Percentiles rank a stretch among this genome's conserved stretches.
phyloP scores from a whole-genome alignment of 2,113 vertebrate genomes.

The Choloepus hoffmanni region DNA sequence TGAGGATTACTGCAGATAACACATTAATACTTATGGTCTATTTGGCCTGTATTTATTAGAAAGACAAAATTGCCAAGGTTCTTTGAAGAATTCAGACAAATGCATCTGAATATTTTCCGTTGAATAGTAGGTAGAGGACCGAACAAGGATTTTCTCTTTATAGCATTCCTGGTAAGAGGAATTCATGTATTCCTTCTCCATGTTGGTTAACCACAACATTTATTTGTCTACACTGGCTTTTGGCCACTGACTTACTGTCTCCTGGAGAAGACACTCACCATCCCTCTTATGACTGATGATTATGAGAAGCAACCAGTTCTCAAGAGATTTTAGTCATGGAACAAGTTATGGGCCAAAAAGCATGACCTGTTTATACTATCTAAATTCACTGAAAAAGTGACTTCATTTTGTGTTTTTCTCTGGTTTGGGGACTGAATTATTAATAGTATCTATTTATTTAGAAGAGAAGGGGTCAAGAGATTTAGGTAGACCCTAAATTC shows the following conservation, averaged over 20 bases:
- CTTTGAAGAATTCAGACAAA: slow-evolving; percentile 66
- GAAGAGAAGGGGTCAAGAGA: neutral
- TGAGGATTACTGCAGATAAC: neutral
- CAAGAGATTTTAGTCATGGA: slow-evolving; percentile 64
- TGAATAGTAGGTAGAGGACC: neutral
- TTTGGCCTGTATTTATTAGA: slow-evolving; percentile 19
- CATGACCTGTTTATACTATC: neutral
- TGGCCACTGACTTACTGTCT: slow-evolving; percentile 66
- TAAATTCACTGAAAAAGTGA: slow-evolving; percentile 35
- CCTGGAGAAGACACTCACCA: slow-evolving; percentile 57
- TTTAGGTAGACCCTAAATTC: neutral
- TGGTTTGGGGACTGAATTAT: slow-evolving; percentile 46
- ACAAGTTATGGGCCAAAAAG: slow-evolving; percentile 18
- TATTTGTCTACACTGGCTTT: slow-evolving; percentile 65
- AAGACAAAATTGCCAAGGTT: slow-evolving; percentile 31
- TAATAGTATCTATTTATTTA: slow-evolving; percentile 38
- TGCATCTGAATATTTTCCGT: slow-evolving; percentile 54
- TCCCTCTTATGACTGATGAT: slow-evolving; percentile 25
- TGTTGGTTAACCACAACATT: slow-evolving; percentile 70
- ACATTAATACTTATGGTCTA: neutral
- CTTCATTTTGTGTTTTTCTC: slow-evolving; percentile 48
- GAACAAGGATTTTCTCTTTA: slow-evolving; percentile 59
- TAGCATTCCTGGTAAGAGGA: slow-evolving; percentile 55
- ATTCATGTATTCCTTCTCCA: slow-evolving; percentile 49
- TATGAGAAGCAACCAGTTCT: slow-evolving; percentile 54